A percentile compares a stretch with the other conserved stretches of the same genome.
Evolutionary conservation across 2,113 vertebrate genomes (phyloP).

Genomic region (Solea solea): DNA sequence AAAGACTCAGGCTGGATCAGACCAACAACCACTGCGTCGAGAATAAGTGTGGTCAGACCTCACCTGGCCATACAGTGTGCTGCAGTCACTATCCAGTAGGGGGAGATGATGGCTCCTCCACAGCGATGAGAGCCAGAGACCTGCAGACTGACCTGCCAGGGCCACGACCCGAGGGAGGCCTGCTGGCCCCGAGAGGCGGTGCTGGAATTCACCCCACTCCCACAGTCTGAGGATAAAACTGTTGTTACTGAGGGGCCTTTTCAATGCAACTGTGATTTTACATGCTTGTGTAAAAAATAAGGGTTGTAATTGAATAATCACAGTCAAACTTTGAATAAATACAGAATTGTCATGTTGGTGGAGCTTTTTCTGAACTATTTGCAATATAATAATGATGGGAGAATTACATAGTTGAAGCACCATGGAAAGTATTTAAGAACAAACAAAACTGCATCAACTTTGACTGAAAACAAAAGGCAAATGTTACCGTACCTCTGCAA

Average conservation of each 20-base stretch:
- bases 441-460: too few species aligned
- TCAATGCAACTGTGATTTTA: neutral
- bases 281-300: neutral
- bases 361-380: too few species aligned
- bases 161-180: conserved; percentile 81
- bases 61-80: conserved; percentile 74
- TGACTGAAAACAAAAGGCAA: too few species aligned
- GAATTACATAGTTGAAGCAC: too few species aligned
- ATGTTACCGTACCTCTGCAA: too few species aligned
- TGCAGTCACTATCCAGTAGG: conserved; percentile 86
- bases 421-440: too few species aligned
- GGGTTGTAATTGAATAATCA: too few species aligned
- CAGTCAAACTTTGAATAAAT: too few species aligned
- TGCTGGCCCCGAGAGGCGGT: conserved; percentile 78
- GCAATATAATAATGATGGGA: too few species aligned
- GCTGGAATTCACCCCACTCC: conserved; percentile 70
- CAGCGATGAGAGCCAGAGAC: conserved; percentile 85
- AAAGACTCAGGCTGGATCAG: neutral
- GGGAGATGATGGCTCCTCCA: conserved; percentile 87
- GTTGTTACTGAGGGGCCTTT: neutral
- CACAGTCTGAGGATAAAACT: conserved; percentile 77
- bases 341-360: too few species aligned
- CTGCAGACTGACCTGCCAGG: conserved; percentile 91
- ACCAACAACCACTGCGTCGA: neutral
- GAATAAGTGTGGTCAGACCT: neutral